Evolutionary conservation across 2,797 vertebrate genomes (phyloP), one percentile per base, ranked within the genome.

Genomic region (Buceros bicornis): DNA sequence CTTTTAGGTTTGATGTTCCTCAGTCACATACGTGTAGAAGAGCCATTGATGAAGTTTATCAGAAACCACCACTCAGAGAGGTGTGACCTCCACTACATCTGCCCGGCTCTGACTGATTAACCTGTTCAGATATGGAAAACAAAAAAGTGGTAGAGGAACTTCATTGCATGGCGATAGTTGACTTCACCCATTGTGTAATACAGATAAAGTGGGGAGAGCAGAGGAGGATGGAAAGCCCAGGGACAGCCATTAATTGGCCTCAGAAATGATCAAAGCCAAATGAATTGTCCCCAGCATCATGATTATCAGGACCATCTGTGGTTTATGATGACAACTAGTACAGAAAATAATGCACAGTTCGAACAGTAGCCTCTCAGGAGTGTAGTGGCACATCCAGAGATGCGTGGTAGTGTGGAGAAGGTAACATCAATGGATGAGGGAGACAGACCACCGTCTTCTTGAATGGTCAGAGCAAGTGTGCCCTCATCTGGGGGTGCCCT

Each of bases 121-220:
- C 15, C 26, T 57, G 11, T 16, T 64, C 14, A 50, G 14, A 28
- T 25, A 9, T 57, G 15, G 16, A 81, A 95, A 86, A 73, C 2
- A 51, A 33, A 60, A 51, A 33, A 60, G 4, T 33, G 3, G 25
- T 10, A 28, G 28, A 88, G 13, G 17, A 60, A 53, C 10, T 74
- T 53, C 7, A 2, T 25, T n/a, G 5, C 33, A 8, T 54, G 4
- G 12, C 77, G 37, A 12, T 47, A 0, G 0, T 11, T 82, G 33
- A 47, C 18, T 83, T 81, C 22, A 43, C 25, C 6, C 0, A 0
- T 22, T 1, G 1, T 6, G 17, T 48, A 61, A 79, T 11, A 47
- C 16, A 42, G 13, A 33, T 24, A 26, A 58, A 53, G 31, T 35
- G 13, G 10, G 10, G 19, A 60, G 66, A 79, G 2, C 9, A 70